phyloP scores from a whole-genome alignment of 2,113 vertebrate species.

The Tretioscincus oriximinensis region DNA sequence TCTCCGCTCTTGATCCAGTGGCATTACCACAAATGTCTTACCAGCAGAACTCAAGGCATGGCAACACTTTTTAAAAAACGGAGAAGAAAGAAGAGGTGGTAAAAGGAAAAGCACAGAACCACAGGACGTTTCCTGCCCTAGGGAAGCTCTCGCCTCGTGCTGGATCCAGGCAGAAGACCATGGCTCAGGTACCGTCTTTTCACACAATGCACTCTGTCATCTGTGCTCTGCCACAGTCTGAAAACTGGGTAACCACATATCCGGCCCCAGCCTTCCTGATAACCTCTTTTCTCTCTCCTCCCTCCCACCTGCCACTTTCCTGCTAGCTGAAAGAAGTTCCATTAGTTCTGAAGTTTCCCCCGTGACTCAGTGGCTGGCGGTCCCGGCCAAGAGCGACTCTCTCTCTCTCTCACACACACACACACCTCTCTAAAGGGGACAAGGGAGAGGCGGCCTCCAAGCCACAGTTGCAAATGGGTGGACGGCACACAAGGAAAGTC shows the following conservation, averaged over 20 bases:
- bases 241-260: conserved; percentile 49
- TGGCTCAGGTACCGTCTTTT: conserved; percentile 22
- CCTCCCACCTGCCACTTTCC: conserved; percentile 35
- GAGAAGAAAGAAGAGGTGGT: background rate
- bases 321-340: conserved; percentile 56
- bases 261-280: conserved; percentile 48
- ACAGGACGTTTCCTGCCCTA: conserved; percentile 38
- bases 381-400: conserved; percentile 33
- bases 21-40: conserved; percentile 57
- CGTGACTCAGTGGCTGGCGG: conserved; percentile 60
- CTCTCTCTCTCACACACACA: too few relatives aligned
- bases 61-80: conserved; percentile 36
- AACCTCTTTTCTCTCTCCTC: conserved; percentile 27
- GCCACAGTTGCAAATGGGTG: conserved; percentile 18
- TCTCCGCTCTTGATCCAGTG: conserved; percentile 66
- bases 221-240: conserved; percentile 35
- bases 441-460: background rate
- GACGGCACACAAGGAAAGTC: background rate
- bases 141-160: background rate
- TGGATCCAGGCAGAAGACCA: conserved; percentile 12
- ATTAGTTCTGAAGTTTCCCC: conserved; percentile 61
- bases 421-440: background rate
- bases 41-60: conserved; percentile 65
- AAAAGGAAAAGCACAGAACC: conserved; percentile 19
- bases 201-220: background rate